A percentile compares a stretch with the other conserved stretches of the same genome.
phyloP scores from a whole-genome alignment of 2,797 vertebrate genomes.

The Brachymystax lenok region DNA sequence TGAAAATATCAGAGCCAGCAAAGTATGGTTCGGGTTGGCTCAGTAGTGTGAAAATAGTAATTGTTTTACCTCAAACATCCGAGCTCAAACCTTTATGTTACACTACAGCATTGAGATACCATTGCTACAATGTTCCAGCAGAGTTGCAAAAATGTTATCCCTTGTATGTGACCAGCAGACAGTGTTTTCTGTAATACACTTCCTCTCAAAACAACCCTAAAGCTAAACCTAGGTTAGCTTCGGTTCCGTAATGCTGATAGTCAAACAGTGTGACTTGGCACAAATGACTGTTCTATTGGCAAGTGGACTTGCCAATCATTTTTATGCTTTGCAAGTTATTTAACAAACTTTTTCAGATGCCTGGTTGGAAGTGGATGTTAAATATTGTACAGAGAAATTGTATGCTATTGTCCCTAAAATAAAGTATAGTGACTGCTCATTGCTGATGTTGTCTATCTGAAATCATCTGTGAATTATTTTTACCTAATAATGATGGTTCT shows the following conservation, averaged over 20 bases:
- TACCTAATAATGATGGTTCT: neutral
- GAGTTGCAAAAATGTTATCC: slow-evolving; percentile 15
- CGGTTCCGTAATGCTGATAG: slow-evolving; percentile 76
- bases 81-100: neutral
- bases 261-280: slow-evolving; percentile 64
- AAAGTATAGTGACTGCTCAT: slow-evolving; percentile 80
- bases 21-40: neutral
- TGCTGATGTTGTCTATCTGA: neutral
- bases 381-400: slow-evolving; percentile 84
- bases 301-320: slow-evolving; percentile 73
- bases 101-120: neutral
- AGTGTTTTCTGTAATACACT: slow-evolving; percentile 78
- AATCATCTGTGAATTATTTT: neutral
- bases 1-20: neutral
- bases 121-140: slow-evolving; percentile 14
- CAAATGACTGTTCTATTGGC: slow-evolving; percentile 77
- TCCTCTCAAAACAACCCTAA: slow-evolving; percentile 77
- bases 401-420: slow-evolving; percentile 81
- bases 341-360: slow-evolving; percentile 64
- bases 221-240: slow-evolving; percentile 71
- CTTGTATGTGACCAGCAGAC: slow-evolving; percentile 76
- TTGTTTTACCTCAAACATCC: slow-evolving; percentile 82
- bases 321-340: slow-evolving; percentile 69
- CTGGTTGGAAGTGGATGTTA: slow-evolving; percentile 73
- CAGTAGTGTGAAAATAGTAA: slow-evolving; percentile 10